These are phyloP conservation scores for Palythoa grandiflora DNA, from an alignment of 92 coral and sea anemone species.

Conservation along the genomic window DNA sequence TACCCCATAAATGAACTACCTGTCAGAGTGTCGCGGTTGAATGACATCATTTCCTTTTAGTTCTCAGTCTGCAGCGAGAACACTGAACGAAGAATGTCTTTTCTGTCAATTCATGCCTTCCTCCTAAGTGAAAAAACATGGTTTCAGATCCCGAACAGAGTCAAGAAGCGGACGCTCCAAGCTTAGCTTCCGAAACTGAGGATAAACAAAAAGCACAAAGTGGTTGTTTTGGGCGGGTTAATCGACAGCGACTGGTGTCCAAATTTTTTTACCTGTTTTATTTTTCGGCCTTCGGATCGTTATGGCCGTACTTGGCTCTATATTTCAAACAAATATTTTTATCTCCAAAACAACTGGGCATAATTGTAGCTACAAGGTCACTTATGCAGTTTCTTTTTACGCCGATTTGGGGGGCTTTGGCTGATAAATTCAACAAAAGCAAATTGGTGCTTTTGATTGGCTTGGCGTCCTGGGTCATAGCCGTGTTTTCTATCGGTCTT, in stretches of 20 bases:
- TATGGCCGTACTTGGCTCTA: conserved; percentile 95
- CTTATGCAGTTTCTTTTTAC: conserved; percentile 92
- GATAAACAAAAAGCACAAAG: not conserved
- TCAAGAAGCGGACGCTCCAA: not conserved
- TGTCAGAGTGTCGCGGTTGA: conserved; percentile 28
- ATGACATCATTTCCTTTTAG: conserved; percentile 49
- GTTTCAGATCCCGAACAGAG: not conserved
- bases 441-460: conserved; percentile 87
- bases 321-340: conserved; percentile 95
- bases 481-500: conserved; percentile 84
- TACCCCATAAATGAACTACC: conserved; percentile 14
- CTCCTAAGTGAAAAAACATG: conserved; percentile 21
- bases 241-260: conserved; percentile 95
- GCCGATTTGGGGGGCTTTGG: conserved; percentile 95
- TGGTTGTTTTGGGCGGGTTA: conserved; percentile 75
- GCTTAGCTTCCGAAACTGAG: not conserved
- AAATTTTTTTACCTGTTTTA: conserved; percentile 95
- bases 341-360: conserved; percentile 97
- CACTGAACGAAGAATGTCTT: conserved; percentile 16
- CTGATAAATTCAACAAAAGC: conserved; percentile 92
- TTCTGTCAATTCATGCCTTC: not conserved
- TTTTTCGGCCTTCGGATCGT: conserved; percentile 95
- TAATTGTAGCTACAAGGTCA: conserved; percentile 92
- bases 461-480: conserved; percentile 81
- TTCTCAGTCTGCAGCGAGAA: not conserved